Conservation (phyloP, 2,888 invertebrate species). For the Trypoxylon attenuatum region DNA sequence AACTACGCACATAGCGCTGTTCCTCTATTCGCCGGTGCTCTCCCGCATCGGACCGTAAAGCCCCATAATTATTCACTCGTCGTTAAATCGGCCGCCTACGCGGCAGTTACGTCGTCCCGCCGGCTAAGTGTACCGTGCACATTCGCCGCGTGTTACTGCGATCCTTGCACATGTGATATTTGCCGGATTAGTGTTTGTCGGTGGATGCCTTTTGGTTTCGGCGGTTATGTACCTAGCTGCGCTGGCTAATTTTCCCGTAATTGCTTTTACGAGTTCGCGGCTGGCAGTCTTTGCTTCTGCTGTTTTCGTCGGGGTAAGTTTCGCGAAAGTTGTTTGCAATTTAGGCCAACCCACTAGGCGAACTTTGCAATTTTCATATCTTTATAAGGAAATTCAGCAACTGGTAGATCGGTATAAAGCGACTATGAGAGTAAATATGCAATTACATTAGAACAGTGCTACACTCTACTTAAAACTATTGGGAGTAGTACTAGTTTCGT, state of each 20-base stretch:
- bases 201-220: constrained; percentile 16
- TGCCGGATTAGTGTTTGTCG: constrained; percentile 37
- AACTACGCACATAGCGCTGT: constrained; percentile 51
- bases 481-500: too few relatives aligned
- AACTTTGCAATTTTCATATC: too few relatives aligned
- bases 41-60: constrained; percentile 66
- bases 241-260: neutral
- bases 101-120: constrained; percentile 64
- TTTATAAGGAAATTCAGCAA: too few relatives aligned
- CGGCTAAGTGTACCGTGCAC: constrained; percentile 47
- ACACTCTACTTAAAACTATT: too few relatives aligned
- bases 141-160: constrained; percentile 41
- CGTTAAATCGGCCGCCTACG: constrained; percentile 69
- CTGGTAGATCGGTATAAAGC: too few relatives aligned
- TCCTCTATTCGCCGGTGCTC: constrained; percentile 55
- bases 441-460: too few relatives aligned
- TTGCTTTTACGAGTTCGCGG: neutral
- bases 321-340: too few relatives aligned
- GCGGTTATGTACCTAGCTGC: neutral
- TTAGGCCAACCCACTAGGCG: too few relatives aligned
- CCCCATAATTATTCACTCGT: constrained; percentile 70
- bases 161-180: constrained; percentile 34
- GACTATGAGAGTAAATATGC: too few relatives aligned
- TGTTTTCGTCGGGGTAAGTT: too few relatives aligned
- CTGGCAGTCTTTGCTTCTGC: too few relatives aligned